These are phyloP conservation scores for Chondrosia reniformis DNA, from an alignment of 37 sponge, comb jelly and placozoan species.

Conservation along the genomic window DNA sequence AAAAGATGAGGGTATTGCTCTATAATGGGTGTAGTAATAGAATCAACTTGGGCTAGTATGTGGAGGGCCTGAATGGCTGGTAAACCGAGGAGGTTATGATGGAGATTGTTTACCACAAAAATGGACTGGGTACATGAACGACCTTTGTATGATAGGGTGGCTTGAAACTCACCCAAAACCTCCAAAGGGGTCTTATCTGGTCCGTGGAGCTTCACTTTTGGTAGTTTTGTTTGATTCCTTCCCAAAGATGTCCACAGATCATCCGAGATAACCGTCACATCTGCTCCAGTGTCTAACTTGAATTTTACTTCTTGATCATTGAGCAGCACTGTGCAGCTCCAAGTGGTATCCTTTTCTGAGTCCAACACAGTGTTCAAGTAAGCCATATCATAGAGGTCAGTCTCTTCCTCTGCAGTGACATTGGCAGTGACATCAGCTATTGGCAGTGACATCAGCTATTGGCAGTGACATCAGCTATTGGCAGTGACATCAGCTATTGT, in stretches of 20 bases:
- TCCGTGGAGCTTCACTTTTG: conserved; percentile 14
- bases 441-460: too few species aligned
- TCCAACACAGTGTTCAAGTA: conserved; percentile 1
- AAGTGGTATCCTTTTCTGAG: background rate
- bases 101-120: background rate
- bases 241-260: background rate
- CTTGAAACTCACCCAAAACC: background rate
- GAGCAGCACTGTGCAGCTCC: conserved; percentile 8
- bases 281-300: conserved; percentile 47
- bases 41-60: background rate
- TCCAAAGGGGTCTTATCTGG: background rate
- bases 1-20: too few species aligned
- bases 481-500: too few species aligned
- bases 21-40: too few species aligned
- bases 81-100: conserved; percentile 7
- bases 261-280: conserved; percentile 30
- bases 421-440: too few species aligned
- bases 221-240: background rate
- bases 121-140: background rate
- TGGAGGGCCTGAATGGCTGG: conserved; percentile 10
- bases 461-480: too few species aligned
- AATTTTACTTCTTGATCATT: background rate
- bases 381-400: background rate
- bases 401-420: too few species aligned
- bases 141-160: background rate